phyloP scores from a whole-genome alignment of 1,140 invertebrate genomes.

The Ceratina japonica region DNA sequence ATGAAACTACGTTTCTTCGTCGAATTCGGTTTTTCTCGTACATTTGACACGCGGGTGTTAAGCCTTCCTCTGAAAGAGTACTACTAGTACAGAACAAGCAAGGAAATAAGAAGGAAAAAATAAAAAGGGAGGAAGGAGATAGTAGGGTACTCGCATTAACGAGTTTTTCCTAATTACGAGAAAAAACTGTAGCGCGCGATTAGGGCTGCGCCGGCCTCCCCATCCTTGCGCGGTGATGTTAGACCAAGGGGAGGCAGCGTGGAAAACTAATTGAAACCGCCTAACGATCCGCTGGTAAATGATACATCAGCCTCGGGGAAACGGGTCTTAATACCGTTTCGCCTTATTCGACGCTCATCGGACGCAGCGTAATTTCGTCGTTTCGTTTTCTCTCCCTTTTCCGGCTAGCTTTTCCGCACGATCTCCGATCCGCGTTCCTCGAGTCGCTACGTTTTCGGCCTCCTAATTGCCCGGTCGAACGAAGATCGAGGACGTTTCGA shows the following conservation, averaged over 20 bases:
- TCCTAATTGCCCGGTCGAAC: constrained; percentile 30
- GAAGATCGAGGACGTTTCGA: constrained; percentile 27
- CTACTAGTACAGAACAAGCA: too few species aligned
- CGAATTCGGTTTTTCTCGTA: too few species aligned
- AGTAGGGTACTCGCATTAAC: constrained; percentile 73
- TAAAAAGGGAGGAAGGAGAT: constrained; percentile 46
- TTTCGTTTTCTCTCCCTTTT: constrained; percentile 13
- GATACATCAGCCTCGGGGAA: constrained; percentile 77
- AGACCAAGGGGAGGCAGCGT: constrained; percentile 59
- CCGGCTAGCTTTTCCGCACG: constrained; percentile 10
- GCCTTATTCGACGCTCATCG: constrained; percentile 64
- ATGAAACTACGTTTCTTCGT: too few species aligned
- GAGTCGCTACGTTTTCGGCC: too few species aligned
- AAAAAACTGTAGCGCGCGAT: constrained; percentile 75
- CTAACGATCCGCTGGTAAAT: constrained; percentile 78
- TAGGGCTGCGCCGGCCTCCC: constrained; percentile 63
- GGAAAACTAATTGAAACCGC: constrained; percentile 80
- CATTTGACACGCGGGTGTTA: too few species aligned
- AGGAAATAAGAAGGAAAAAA: not conserved
- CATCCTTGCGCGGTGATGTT: constrained; percentile 54
- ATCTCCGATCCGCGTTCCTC: not conserved
- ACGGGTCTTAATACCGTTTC: constrained; percentile 77
- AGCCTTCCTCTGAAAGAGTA: too few species aligned
- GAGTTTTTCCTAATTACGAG: constrained; percentile 78
- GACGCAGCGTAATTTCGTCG: constrained; percentile 56